Conservation (phyloP, 2,888 invertebrate genomes). For the Unio delphinus region DNA sequence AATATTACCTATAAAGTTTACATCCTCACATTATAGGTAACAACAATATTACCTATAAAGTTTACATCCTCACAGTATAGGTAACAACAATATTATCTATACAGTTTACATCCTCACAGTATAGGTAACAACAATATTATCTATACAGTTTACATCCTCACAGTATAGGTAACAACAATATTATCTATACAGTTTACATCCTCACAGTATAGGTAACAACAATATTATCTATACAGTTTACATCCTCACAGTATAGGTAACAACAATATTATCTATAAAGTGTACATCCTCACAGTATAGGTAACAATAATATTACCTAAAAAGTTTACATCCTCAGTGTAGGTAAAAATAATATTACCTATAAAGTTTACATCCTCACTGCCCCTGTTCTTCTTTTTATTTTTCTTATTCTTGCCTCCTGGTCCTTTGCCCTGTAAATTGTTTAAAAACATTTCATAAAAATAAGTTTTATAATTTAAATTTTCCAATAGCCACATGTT, state of each 20-base stretch:
- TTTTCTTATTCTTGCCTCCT: constrained; percentile 52
- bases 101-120: constrained; percentile 52
- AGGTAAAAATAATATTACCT: constrained; percentile 38
- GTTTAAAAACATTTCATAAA: background rate
- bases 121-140: constrained; percentile 22
- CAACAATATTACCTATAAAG: constrained; percentile 49
- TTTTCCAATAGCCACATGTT: too few species aligned
- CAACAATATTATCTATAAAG: constrained; percentile 53
- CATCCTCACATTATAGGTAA: constrained; percentile 34
- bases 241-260: constrained; percentile 4
- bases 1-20: constrained; percentile 56
- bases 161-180: background rate
- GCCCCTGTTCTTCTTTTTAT: constrained; percentile 63
- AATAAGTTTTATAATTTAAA: too few species aligned
- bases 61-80: constrained; percentile 45
- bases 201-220: constrained; percentile 18
- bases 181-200: constrained; percentile 61
- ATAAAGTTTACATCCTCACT: constrained; percentile 58
- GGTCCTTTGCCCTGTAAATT: constrained; percentile 37
- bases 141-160: constrained; percentile 59
- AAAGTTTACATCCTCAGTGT: too few species aligned
- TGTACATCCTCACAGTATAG: constrained; percentile 45
- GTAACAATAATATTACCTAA: constrained; percentile 7
- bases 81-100: constrained; percentile 42
- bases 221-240: constrained; percentile 3